Conservation (phyloP, 1,140 invertebrate genomes). For the Solen grandis region DNA sequence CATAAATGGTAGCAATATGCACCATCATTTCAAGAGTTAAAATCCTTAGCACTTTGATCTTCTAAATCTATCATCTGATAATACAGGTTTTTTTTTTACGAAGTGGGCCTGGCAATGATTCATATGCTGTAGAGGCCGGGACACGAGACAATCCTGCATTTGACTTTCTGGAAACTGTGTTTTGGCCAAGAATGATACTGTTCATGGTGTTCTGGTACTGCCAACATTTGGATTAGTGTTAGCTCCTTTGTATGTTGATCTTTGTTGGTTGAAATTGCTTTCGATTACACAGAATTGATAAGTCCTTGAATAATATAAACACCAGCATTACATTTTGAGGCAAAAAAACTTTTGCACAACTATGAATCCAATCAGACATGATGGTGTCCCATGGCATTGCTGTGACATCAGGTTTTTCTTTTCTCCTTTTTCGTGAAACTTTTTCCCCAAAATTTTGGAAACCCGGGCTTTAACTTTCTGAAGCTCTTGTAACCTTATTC, state of each 20-base stretch:
- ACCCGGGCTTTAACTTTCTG: neutral
- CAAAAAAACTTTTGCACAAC: neutral
- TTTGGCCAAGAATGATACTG: conserved; percentile 42
- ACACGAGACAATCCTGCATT: conserved; percentile 1
- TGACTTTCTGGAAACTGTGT: conserved; percentile 23
- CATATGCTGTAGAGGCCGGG: neutral
- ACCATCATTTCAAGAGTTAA: neutral
- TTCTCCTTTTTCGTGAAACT: neutral
- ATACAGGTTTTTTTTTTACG: neutral
- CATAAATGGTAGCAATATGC: neutral
- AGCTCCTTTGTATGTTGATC: conserved; percentile 28
- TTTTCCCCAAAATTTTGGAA: conserved; percentile 6
- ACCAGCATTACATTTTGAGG: neutral
- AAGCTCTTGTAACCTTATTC: conserved; percentile 4
- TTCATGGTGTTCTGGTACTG: conserved; percentile 23
- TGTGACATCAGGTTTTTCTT: neutral
- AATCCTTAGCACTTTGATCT: neutral
- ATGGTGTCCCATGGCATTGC: conserved; percentile 21
- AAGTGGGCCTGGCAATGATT: neutral
- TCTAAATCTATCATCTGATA: neutral
- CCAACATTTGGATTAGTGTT: conserved; percentile 32
- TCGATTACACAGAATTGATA: conserved; percentile 35
- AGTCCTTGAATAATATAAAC: neutral
- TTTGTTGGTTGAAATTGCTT: conserved; percentile 40
- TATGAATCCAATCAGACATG: conserved; percentile 10